Percentiles rank a stretch among this genome's conserved stretches.
Evolutionary conservation across 2,113 vertebrate genomes (phyloP).

Genomic region (Nibea albiflora): DNA sequence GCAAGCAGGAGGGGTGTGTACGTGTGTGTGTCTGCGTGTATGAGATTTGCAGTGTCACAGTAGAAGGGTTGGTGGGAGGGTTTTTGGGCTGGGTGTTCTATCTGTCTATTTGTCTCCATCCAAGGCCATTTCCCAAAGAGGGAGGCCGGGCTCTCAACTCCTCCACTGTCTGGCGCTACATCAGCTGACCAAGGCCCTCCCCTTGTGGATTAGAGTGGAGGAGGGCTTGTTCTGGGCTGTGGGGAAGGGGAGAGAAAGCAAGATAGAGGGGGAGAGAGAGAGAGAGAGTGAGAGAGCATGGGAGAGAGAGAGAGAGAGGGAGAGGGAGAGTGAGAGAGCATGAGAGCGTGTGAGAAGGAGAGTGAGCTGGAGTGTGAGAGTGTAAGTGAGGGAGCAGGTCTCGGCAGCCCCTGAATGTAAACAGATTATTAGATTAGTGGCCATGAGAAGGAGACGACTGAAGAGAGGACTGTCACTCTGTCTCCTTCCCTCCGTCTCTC

Average conservation of each 20-base stretch:
- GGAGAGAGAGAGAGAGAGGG: constrained; percentile 37
- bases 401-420: constrained; percentile 81
- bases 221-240: constrained; percentile 55
- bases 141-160: constrained; percentile 70
- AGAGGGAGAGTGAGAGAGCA: constrained; percentile 66
- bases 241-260: constrained; percentile 42
- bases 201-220: constrained; percentile 66
- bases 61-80: constrained; percentile 46
- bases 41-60: constrained; percentile 57
- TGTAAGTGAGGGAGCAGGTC: constrained; percentile 72
- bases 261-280: constrained; percentile 22
- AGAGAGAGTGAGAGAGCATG: neutral
- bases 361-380: constrained; percentile 52
- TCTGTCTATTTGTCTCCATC: constrained; percentile 75
- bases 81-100: constrained; percentile 53
- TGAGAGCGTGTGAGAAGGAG: constrained; percentile 32
- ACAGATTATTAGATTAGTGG: constrained; percentile 82
- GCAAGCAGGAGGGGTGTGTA: constrained; percentile 22
- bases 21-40: constrained; percentile 46
- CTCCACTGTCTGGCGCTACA: constrained; percentile 74
- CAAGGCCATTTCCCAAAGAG: constrained; percentile 79
- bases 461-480: constrained; percentile 62
- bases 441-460: constrained; percentile 68
- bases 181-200: constrained; percentile 78
- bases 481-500: constrained; percentile 11